phyloP scores from a whole-genome alignment of 1,140 invertebrate genomes.

The Meteorus sp. region DNA sequence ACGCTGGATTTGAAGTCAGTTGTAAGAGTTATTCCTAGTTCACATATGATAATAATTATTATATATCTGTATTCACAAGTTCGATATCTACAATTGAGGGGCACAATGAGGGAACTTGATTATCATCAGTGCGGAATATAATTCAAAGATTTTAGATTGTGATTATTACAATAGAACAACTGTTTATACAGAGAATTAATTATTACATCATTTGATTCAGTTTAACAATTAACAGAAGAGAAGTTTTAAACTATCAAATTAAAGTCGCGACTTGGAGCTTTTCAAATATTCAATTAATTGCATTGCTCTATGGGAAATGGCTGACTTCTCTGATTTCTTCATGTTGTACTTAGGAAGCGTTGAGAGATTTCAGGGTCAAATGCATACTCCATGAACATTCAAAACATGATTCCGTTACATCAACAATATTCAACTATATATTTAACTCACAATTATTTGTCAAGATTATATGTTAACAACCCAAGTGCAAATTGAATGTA shows the following conservation, averaged over 20 bases:
- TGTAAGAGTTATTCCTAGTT: slow-evolving; percentile 5
- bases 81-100: slow-evolving; percentile 25
- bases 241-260: too few species aligned
- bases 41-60: slow-evolving; percentile 9
- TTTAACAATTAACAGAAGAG: too few species aligned
- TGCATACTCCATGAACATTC: too few species aligned
- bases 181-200: too few species aligned
- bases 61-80: slow-evolving; percentile 25
- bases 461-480: slow-evolving; percentile 16
- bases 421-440: slow-evolving; percentile 15
- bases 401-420: neutral
- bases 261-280: too few species aligned
- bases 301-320: too few species aligned
- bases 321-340: too few species aligned
- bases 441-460: slow-evolving; percentile 29
- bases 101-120: slow-evolving; percentile 23
- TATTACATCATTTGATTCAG: too few species aligned
- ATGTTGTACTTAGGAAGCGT: too few species aligned
- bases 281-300: too few species aligned
- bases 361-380: too few species aligned
- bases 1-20: neutral
- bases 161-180: neutral
- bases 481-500: neutral
- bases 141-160: neutral
- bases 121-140: slow-evolving; percentile 4